A percentile compares a stretch with the other conserved stretches of the same genome.
These are phyloP conservation scores for Acromyrmex heyeri DNA, from an alignment of 1,140 invertebrate genomes.

Conservation along the genomic window DNA sequence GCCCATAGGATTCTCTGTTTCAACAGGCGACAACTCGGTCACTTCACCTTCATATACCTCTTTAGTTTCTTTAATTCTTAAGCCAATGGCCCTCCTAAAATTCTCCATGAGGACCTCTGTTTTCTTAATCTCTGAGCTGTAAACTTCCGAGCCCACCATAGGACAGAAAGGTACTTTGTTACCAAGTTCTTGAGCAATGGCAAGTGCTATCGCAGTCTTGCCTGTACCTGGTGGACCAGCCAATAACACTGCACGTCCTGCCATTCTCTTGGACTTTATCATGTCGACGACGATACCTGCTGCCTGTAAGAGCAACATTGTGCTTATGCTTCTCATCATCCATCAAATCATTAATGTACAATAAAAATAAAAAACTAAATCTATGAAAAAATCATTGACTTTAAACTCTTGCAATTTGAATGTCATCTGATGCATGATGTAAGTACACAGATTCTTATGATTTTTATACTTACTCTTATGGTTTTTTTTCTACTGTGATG, in stretches of 20 bases:
- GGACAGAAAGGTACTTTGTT: conserved; percentile 99
- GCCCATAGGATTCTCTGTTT: conserved; percentile 98
- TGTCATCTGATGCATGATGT: too few relatives aligned
- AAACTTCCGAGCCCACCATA: conserved; percentile 99
- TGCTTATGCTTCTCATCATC: neutral
- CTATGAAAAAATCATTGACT: too few relatives aligned
- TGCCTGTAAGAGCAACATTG: conserved; percentile 89
- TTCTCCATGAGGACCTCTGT: conserved; percentile 99
- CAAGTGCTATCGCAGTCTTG: conserved; percentile 99
- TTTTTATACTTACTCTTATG: too few relatives aligned
- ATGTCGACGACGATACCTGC: conserved; percentile 99
- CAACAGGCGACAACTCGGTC: conserved; percentile 98
- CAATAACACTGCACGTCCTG: conserved; percentile 97
- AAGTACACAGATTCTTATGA: too few relatives aligned
- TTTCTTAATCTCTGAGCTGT: conserved; percentile 99
- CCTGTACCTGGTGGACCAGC: conserved; percentile 99
- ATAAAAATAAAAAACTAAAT: neutral
- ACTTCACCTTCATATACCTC: conserved; percentile 99
- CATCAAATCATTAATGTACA: neutral
- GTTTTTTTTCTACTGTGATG: too few relatives aligned
- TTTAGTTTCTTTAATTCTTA: conserved; percentile 98
- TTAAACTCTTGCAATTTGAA: too few relatives aligned
- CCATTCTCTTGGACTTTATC: conserved; percentile 99
- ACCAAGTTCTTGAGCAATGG: conserved; percentile 99
- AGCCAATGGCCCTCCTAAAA: conserved; percentile 98